These are phyloP conservation scores for Drosophila macrospina DNA, from an alignment of 2,888 invertebrate genomes.

Conservation along the genomic window DNA sequence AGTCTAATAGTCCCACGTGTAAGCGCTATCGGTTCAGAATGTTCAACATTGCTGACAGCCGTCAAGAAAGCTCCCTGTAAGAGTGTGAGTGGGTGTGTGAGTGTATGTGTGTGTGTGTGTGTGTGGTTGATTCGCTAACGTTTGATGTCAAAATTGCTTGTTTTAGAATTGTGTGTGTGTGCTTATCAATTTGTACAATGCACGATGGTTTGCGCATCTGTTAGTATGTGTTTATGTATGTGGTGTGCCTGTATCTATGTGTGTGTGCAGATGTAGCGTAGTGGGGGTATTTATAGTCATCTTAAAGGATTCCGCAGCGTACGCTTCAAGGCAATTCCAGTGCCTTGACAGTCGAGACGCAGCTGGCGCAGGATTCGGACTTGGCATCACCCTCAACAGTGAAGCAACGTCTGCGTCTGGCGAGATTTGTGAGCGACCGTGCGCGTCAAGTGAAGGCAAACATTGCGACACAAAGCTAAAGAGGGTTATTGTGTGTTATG, in stretches of 20 bases:
- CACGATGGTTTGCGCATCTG: slow-evolving; percentile 26
- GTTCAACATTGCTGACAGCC: slow-evolving; percentile 64
- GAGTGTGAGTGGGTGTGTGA: slow-evolving; percentile 2
- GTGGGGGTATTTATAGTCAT: slow-evolving; percentile 68
- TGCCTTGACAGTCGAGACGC: slow-evolving; percentile 40
- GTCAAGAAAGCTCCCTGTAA: slow-evolving; percentile 38
- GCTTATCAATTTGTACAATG: slow-evolving; percentile 62
- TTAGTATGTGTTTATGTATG: slow-evolving; percentile 16
- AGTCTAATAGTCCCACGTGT: slow-evolving; percentile 76
- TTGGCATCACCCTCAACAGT: slow-evolving; percentile 38
- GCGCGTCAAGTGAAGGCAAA: slow-evolving; percentile 74
- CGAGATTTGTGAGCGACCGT: slow-evolving; percentile 65
- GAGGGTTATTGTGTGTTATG: slow-evolving; percentile 61
- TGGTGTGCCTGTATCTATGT: neutral
- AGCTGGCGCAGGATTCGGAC: slow-evolving; percentile 46
- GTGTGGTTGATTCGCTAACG: slow-evolving; percentile 63
- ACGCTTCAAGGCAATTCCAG: slow-evolving; percentile 62
- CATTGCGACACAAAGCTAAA: slow-evolving; percentile 72
- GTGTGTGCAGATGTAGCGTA: neutral
- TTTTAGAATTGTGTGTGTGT: slow-evolving; percentile 44
- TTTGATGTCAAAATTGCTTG: slow-evolving; percentile 79
- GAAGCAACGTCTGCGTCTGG: slow-evolving; percentile 36
- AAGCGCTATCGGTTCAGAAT: slow-evolving; percentile 47
- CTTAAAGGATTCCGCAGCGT: slow-evolving; percentile 74
- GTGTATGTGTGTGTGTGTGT: slow-evolving; percentile 23